These are phyloP conservation scores for Drosophila watanabei DNA, from an alignment of 1,140 invertebrate species.

Conservation along the genomic window DNA sequence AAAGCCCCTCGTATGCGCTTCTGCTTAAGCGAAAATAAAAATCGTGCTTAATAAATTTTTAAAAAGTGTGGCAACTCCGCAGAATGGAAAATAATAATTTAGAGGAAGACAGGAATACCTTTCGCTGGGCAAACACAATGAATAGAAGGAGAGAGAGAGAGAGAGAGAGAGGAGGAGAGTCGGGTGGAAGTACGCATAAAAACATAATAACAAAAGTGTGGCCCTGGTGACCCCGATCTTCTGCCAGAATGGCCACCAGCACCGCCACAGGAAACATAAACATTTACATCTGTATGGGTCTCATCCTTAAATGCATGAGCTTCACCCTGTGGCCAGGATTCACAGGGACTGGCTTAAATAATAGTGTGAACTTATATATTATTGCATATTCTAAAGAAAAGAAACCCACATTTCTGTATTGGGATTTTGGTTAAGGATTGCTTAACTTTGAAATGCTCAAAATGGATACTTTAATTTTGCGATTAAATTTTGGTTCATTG, in stretches of 20 bases:
- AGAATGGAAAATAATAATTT: slow-evolving; percentile 77
- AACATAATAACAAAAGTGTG: slow-evolving; percentile 75
- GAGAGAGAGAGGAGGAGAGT: background rate
- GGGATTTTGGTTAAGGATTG: background rate
- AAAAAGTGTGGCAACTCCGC: slow-evolving; percentile 73
- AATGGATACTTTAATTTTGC: background rate
- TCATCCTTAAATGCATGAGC: slow-evolving; percentile 49
- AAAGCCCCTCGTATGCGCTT: slow-evolving; percentile 1
- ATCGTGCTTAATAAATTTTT: slow-evolving; percentile 79
- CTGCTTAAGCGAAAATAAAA: slow-evolving; percentile 61
- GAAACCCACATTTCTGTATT: background rate
- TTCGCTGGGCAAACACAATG: slow-evolving; percentile 20
- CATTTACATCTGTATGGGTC: slow-evolving; percentile 76
- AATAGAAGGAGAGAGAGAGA: background rate
- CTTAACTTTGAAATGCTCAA: background rate
- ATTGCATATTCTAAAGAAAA: background rate
- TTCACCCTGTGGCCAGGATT: slow-evolving; percentile 8
- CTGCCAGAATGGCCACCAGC: slow-evolving; percentile 23
- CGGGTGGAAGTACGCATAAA: slow-evolving; percentile 44
- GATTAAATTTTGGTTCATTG: background rate
- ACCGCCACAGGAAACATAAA: slow-evolving; percentile 71
- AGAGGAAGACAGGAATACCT: slow-evolving; percentile 39
- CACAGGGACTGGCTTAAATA: slow-evolving; percentile 26
- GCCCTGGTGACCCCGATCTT: slow-evolving; percentile 45
- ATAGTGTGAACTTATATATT: slow-evolving; percentile 50